A percentile compares a stretch with the other conserved stretches of the same genome.
Conservation (phyloP, 2,888 invertebrate genomes). For the Melieria crassipennis region DNA sequence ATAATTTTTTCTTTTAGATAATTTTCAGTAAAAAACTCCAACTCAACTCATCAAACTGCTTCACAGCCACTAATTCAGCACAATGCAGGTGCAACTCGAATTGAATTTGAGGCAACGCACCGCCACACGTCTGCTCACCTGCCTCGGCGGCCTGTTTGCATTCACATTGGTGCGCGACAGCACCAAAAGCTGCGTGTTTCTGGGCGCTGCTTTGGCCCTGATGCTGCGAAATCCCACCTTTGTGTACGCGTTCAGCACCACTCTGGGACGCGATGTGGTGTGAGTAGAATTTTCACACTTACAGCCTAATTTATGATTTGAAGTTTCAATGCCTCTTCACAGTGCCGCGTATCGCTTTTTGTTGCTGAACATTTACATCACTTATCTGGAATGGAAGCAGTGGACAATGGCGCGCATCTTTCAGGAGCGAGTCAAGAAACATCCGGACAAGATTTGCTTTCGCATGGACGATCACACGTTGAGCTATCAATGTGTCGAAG, state of each 20-base stretch:
- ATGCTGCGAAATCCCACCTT: slow-evolving; percentile 53
- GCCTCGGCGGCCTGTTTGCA: slow-evolving; percentile 50
- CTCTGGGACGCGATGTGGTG: slow-evolving; percentile 56
- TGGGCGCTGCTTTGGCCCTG: slow-evolving; percentile 54
- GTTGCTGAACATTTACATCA: slow-evolving; percentile 68
- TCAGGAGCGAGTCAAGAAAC: slow-evolving; percentile 65
- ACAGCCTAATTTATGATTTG: background rate
- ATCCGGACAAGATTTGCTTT: slow-evolving; percentile 77
- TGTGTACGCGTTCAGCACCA: slow-evolving; percentile 55
- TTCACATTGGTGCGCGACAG: slow-evolving; percentile 47
- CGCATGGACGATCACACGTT: slow-evolving; percentile 74
- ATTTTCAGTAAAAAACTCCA: background rate
- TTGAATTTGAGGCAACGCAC: slow-evolving; percentile 58
- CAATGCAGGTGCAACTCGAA: slow-evolving; percentile 56
- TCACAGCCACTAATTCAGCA: background rate
- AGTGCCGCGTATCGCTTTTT: slow-evolving; percentile 67
- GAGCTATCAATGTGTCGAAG: slow-evolving; percentile 76
- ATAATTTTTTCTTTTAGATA: background rate
- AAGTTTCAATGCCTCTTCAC: background rate
- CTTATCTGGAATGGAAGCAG: slow-evolving; percentile 68
- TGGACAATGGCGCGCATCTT: slow-evolving; percentile 71
- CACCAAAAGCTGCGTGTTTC: slow-evolving; percentile 49
- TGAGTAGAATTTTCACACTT: slow-evolving; percentile 44
- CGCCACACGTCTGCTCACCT: slow-evolving; percentile 53
- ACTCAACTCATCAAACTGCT: background rate